Conservation (phyloP, 92 coral and sea anemone genomes). For the Epizoanthus illoricatus region DNA sequence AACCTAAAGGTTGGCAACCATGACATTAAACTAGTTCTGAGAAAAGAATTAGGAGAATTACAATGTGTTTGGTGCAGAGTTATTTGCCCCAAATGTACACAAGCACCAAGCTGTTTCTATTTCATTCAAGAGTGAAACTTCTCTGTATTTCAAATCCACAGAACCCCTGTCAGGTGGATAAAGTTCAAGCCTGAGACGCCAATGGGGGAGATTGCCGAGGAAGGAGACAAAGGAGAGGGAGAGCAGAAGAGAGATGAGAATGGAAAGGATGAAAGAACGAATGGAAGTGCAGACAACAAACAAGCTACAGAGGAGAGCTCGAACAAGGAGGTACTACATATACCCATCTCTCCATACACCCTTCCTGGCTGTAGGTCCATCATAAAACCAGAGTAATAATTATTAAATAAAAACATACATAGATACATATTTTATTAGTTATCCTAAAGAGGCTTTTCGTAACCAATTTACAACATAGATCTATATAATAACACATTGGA, state of each 20-base stretch:
- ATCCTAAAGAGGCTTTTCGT: no score
- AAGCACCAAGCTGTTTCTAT: background rate
- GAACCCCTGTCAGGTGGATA: constrained; percentile 86
- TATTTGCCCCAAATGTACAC: background rate
- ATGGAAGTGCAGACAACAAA: constrained; percentile 44
- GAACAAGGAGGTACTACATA: constrained; percentile 59
- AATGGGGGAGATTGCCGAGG: constrained; percentile 93
- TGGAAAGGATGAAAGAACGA: constrained; percentile 44
- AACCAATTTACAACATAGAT: no score
- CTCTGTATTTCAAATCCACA: constrained; percentile 7
- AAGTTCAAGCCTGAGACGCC: constrained; percentile 88
- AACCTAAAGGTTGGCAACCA: no score
- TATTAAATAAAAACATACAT: no score
- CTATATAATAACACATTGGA: no score
- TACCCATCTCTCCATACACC: background rate
- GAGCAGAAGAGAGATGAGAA: constrained; percentile 54
- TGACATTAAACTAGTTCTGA: no score
- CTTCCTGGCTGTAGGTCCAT: background rate
- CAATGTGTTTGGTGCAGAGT: background rate
- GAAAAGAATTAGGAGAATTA: background rate
- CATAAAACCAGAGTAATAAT: no score
- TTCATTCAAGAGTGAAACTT: background rate
- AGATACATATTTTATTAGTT: no score
- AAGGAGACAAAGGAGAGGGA: constrained; percentile 78
- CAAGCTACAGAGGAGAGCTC: constrained; percentile 46